Percentiles rank a stretch among this genome's conserved stretches.
These are phyloP conservation scores for Alethe diademata DNA, from an alignment of 2,113 vertebrate genomes.

Conservation along the genomic window DNA sequence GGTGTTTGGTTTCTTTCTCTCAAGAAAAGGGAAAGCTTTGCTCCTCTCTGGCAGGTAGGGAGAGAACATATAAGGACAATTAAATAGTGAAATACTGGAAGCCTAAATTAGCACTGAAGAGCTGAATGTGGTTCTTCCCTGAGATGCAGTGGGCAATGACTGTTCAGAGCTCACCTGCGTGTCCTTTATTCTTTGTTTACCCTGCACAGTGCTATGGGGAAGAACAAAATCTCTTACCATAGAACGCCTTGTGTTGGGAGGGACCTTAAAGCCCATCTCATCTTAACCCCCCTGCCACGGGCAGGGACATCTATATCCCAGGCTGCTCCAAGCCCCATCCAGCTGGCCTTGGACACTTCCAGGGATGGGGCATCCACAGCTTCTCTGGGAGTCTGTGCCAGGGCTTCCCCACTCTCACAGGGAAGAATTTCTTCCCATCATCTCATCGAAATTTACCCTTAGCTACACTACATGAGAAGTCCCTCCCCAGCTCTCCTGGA, in stretches of 20 bases:
- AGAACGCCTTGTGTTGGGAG: not conserved
- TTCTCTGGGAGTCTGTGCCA: not conserved
- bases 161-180: not conserved
- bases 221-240: not conserved
- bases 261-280: too few species aligned
- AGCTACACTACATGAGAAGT: too few species aligned
- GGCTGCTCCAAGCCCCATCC: fast-evolving
- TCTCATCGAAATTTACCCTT: not conserved
- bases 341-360: fast-evolving
- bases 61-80: fast-evolving
- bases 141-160: not conserved
- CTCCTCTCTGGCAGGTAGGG: not conserved
- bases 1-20: too few species aligned
- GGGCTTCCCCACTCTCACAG: fast-evolving
- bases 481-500: not conserved
- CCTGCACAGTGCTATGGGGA: not conserved
- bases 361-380: not conserved
- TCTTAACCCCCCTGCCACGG: fast-evolving
- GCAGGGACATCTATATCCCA: fast-evolving
- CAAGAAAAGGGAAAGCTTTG: not conserved
- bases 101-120: not conserved
- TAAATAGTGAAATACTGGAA: not conserved
- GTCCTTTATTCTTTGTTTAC: not conserved
- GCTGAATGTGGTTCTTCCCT: not conserved
- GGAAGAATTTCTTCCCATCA: too few species aligned